A percentile compares a stretch with the other conserved stretches of the same genome.
Conservation (phyloP, 92 coral and sea anemone species). For the Phenganax marumi region DNA sequence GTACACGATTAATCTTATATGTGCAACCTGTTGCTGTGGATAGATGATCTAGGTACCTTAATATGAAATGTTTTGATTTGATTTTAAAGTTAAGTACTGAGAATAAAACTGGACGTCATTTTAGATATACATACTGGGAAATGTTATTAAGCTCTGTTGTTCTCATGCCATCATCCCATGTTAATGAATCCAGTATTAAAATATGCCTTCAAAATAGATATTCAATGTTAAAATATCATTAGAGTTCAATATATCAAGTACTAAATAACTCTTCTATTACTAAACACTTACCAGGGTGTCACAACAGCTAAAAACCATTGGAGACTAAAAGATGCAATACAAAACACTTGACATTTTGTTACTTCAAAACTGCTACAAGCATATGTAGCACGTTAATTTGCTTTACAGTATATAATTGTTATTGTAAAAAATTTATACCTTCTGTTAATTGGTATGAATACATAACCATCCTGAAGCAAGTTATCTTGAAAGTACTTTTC, state of each 20-base stretch:
- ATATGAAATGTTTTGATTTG: neutral
- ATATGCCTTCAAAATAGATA: conserved; percentile 17
- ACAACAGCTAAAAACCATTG: conserved; percentile 14
- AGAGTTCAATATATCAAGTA: neutral
- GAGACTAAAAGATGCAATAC: conserved; percentile 6
- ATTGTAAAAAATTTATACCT: conserved; percentile 45
- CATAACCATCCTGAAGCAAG: conserved; percentile 50
- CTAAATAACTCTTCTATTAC: neutral
- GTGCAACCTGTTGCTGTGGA: neutral
- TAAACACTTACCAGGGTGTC: neutral
- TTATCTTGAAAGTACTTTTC: conserved; percentile 50
- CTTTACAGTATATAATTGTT: conserved; percentile 1
- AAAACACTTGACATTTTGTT: neutral
- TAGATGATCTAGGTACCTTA: neutral
- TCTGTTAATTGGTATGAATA: conserved; percentile 67
- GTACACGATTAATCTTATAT: neutral
- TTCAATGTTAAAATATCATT: neutral
- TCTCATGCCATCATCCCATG: conserved; percentile 17
- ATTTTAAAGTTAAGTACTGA: neutral
- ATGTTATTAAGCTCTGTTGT: conserved; percentile 11
- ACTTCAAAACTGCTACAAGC: no score
- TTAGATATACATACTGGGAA: neutral
- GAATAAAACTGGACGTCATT: neutral
- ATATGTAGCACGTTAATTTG: neutral
- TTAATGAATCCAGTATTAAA: conserved; percentile 16